Base-by-base conservation (phyloP, 2,797 vertebrate species). In the Rhincodon typus region DNA sequence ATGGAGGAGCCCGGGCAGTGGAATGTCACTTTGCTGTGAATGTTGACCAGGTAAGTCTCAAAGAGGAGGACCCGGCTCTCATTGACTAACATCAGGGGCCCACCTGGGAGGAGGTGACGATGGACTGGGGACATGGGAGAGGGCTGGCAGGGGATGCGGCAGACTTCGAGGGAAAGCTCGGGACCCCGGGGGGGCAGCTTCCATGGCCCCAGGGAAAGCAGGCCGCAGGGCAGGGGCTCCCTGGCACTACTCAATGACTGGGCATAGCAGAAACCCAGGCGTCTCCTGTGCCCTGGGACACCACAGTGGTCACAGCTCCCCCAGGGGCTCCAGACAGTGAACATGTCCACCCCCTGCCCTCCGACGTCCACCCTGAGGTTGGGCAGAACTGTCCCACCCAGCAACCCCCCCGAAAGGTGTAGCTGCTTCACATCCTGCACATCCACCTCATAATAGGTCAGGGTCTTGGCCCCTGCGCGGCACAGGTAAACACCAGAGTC, bases 271-370 rank as follows among this genome's bases (percentile, higher is more conserved):
- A 96, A 97, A 0, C 97, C 97, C 86, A 97, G 95, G 7, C 95
- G 96, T 30, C 96, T 97, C 66, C 95, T 96, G 77, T 97, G 97
- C 0, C 97, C 97, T 0, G 70, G 91, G 0, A 1, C 93, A 4
- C 95, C 84, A 0, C 97, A 97, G 66, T 62, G 95, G 93, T 97
- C 96, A 38, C 97, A 97, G 0, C 96, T 46, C 94, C 97, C 97
- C 97, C 97, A 97, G 34, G 94, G 96, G 0, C 93, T 96, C 97
- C 97, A 97, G 25, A 19, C 86, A 15, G 97, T 97, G 34, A 97
- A 97, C 87, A 97, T 0, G 0, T 95, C 1, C 1, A 96, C 95
- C 0, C 4, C 1, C 0, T 70, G 86, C 1, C 46, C 95, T 0
- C 96, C 79, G 19, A 94, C 34, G 2, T 38, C 4, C 19, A 96